A percentile compares a stretch with the other conserved stretches of the same genome.
Evolutionary conservation across 2,797 vertebrate species (phyloP).

Genomic region (Clamator glandarius): DNA sequence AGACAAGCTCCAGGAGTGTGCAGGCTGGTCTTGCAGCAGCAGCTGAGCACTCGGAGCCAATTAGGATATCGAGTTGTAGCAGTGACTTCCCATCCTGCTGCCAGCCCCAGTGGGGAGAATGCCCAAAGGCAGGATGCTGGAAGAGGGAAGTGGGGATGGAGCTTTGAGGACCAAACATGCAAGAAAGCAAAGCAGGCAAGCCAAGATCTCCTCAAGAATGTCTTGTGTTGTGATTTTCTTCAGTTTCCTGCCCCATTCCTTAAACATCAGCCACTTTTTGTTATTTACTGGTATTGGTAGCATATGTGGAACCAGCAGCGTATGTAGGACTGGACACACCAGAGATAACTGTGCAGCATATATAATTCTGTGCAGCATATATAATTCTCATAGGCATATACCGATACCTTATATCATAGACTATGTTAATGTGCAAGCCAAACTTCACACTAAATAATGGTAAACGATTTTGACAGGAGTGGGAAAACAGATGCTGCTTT

Average conservation of each 20-base stretch:
- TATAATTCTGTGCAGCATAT: neutral
- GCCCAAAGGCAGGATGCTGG: neutral
- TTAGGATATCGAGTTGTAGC: neutral
- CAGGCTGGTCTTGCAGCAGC: conserved; percentile 18
- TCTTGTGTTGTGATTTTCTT: neutral
- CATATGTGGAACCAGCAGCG: neutral
- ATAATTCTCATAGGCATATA: neutral
- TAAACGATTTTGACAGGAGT: conserved; percentile 50
- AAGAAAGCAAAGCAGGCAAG: neutral
- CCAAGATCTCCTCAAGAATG: neutral
- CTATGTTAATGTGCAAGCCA: neutral
- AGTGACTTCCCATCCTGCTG: neutral
- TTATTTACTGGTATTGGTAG: neutral
- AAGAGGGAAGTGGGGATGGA: neutral
- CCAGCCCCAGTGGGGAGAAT: neutral
- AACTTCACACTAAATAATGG: conserved; percentile 33
- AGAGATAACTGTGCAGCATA: neutral
- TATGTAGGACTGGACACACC: neutral
- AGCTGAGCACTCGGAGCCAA: conserved; percentile 60
- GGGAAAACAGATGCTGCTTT: conserved; percentile 55
- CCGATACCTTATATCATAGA: neutral
- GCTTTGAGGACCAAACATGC: neutral
- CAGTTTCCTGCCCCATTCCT: neutral
- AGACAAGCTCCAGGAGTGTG: conserved; percentile 5
- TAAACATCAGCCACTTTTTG: neutral